phyloP scores from a whole-genome alignment of 2,888 invertebrate species.

The Petrophora chlorosata region DNA sequence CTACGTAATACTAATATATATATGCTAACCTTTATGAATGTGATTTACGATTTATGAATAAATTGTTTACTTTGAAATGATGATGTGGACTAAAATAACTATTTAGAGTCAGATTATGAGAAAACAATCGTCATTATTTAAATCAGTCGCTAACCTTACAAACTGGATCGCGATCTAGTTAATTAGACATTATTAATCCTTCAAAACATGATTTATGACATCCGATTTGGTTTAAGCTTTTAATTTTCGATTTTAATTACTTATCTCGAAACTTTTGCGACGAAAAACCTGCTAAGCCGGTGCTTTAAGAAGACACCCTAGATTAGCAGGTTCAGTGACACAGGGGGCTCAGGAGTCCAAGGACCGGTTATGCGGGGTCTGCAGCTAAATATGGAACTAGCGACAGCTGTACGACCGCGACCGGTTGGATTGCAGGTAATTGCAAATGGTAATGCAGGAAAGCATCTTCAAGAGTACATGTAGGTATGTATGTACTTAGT shows the following conservation, averaged over 20 bases:
- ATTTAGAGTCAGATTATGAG: too few relatives aligned
- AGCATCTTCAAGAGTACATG: background rate
- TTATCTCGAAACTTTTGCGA: background rate
- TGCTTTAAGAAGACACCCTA: slow-evolving; percentile 21
- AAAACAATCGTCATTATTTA: too few relatives aligned
- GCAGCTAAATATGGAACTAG: slow-evolving; percentile 21
- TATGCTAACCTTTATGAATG: too few relatives aligned
- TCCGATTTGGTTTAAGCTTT: too few relatives aligned
- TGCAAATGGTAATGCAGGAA: slow-evolving; percentile 5
- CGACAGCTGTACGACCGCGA: slow-evolving; percentile 2
- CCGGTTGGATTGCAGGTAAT: background rate
- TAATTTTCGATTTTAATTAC: background rate
- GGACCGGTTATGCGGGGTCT: slow-evolving; percentile 15
- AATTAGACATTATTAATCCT: too few relatives aligned
- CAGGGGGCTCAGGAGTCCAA: too few relatives aligned
- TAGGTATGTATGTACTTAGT: background rate
- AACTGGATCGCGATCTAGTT: too few relatives aligned
- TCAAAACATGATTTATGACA: too few relatives aligned
- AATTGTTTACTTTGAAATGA: background rate
- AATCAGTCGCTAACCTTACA: too few relatives aligned
- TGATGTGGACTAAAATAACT: too few relatives aligned
- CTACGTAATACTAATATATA: too few relatives aligned
- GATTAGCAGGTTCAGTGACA: slow-evolving; percentile 29
- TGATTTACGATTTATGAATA: too few relatives aligned
- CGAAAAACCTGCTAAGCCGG: slow-evolving; percentile 20